Conservation (phyloP, 2,888 invertebrate genomes). For the Eupsilia transversa region DNA sequence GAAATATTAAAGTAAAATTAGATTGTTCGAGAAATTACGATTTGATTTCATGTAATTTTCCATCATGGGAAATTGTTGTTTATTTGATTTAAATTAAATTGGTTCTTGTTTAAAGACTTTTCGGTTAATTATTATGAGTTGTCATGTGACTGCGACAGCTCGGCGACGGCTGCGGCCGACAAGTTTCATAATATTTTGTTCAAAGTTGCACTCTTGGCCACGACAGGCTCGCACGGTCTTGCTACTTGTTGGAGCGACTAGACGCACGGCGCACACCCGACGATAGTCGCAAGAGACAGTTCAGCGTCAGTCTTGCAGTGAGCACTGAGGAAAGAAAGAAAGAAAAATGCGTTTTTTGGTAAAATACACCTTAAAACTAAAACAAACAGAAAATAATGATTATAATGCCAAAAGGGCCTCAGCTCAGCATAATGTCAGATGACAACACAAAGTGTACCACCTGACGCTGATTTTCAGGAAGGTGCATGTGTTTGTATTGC, state of each 20-base stretch:
- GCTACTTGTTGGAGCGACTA: neutral
- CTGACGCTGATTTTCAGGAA: no score
- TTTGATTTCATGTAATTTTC: conserved; percentile 35
- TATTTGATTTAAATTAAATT: conserved; percentile 16
- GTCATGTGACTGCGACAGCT: neutral
- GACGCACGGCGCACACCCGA: neutral
- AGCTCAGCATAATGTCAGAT: no score
- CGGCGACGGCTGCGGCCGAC: neutral
- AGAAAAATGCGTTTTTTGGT: no score
- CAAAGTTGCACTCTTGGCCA: neutral
- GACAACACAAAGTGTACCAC: no score
- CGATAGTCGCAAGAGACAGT: neutral
- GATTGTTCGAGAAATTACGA: conserved; percentile 15
- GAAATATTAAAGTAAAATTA: conserved; percentile 38
- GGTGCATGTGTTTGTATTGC: neutral
- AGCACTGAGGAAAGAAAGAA: no score
- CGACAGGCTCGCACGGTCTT: neutral
- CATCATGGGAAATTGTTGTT: neutral
- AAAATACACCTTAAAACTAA: no score
- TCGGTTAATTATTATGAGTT: neutral
- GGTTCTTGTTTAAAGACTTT: neutral
- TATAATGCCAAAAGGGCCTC: no score
- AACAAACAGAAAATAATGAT: no score
- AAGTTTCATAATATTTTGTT: neutral
- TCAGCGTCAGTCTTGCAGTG: neutral